These are phyloP conservation scores for Zaprionus davidi DNA, from an alignment of 1,140 invertebrate genomes.

Conservation along the genomic window DNA sequence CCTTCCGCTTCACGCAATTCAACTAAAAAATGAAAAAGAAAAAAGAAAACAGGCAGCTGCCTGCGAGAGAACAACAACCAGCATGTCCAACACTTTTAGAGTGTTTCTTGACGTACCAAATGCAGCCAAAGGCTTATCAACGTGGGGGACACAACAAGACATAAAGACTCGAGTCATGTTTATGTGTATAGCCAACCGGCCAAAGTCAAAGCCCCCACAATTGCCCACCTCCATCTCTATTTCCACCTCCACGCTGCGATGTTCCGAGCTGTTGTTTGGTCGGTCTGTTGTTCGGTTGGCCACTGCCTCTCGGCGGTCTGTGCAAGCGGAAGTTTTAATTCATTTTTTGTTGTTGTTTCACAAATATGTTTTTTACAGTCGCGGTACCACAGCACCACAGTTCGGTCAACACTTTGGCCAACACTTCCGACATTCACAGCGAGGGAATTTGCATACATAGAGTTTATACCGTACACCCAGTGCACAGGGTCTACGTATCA, in stretches of 20 bases:
- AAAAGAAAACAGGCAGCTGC: constrained; percentile 21
- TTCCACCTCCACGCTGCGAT: constrained; percentile 7
- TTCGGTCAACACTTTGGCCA: constrained; percentile 56
- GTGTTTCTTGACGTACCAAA: constrained; percentile 48
- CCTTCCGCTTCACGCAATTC: neutral
- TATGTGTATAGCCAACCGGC: constrained; percentile 38
- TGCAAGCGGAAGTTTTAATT: constrained; percentile 77
- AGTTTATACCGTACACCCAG: neutral
- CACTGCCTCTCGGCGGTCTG: constrained; percentile 18
- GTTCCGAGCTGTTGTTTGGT: constrained; percentile 20
- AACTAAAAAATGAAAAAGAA: constrained; percentile 26
- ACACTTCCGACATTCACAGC: constrained; percentile 54
- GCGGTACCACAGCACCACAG: constrained; percentile 25
- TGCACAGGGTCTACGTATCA: neutral
- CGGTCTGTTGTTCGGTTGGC: constrained; percentile 9
- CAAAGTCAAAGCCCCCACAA: constrained; percentile 51
- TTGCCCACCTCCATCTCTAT: constrained; percentile 19
- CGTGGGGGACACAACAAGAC: constrained; percentile 62
- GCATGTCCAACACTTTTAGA: constrained; percentile 74
- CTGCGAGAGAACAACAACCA: constrained; percentile 45
- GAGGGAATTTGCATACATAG: constrained; percentile 37
- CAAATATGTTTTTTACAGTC: constrained; percentile 44
- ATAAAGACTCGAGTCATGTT: constrained; percentile 39
- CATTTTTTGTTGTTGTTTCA: constrained; percentile 68
- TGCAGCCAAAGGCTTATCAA: constrained; percentile 76